Evolutionary conservation across 2,888 invertebrate species (phyloP).

Genomic region (Agrenia bidenticulata): DNA sequence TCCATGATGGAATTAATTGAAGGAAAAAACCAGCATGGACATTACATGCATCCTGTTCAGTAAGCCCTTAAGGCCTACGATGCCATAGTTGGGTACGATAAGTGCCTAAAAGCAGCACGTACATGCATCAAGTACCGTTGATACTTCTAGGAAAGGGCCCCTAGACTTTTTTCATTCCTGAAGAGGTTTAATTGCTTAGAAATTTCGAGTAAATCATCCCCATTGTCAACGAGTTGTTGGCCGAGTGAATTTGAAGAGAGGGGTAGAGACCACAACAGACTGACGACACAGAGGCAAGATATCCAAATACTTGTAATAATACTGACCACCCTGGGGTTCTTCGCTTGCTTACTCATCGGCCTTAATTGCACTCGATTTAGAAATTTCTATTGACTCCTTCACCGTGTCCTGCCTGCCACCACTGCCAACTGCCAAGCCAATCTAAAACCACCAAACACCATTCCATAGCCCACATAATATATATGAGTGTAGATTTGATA

Average conservation of each 20-base stretch:
- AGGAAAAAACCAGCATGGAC: no score
- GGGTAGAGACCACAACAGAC: neutral
- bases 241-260: neutral
- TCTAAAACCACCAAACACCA: no score
- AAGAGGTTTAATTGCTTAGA: constrained; percentile 17
- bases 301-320: neutral
- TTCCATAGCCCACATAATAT: no score
- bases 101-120: no score
- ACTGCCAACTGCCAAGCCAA: no score
- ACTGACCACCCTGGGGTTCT: constrained; percentile 5
- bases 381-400: neutral
- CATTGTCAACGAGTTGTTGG: constrained; percentile 3
- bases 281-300: neutral
- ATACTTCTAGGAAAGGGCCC: no score
- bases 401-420: neutral
- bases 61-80: no score
- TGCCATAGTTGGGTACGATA: no score
- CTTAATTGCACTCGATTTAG: constrained; percentile 11
- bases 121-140: no score
- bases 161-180: neutral
- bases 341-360: constrained; percentile 13
- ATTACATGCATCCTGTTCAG: no score
- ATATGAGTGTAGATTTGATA: no score
- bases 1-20: no score
- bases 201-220: constrained; percentile 14